Conservation (phyloP, 35 echinoderm and acorn worm species). For the Nesometra sesokonis region DNA sequence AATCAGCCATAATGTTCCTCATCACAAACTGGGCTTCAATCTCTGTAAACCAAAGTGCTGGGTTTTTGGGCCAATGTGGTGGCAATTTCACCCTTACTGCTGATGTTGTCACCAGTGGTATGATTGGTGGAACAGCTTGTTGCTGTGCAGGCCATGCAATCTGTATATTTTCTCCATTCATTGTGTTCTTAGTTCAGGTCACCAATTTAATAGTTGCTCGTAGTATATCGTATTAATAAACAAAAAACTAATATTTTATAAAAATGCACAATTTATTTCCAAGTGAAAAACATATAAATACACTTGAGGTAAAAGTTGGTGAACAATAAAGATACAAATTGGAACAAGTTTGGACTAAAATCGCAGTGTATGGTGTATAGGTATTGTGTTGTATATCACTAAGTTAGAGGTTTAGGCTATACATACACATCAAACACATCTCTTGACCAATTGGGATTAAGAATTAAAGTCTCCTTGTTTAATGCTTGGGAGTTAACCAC, state of each 20-base stretch:
- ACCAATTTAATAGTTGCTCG: neutral
- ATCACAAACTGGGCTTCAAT: slow-evolving; percentile 44
- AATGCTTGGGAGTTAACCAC: too few relatives aligned
- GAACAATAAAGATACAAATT: too few relatives aligned
- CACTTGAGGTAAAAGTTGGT: too few relatives aligned
- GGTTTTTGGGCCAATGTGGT: slow-evolving; percentile 38
- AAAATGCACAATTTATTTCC: too few relatives aligned
- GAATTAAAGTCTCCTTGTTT: too few relatives aligned
- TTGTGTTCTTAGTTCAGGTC: neutral
- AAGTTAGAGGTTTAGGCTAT: too few relatives aligned
- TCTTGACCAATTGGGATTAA: too few relatives aligned
- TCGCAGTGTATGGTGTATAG: too few relatives aligned
- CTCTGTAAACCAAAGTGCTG: slow-evolving; percentile 35
- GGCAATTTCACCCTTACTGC: slow-evolving; percentile 30
- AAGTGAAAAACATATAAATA: too few relatives aligned
- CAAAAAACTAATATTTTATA: neutral
- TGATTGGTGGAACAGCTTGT: neutral
- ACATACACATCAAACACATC: too few relatives aligned
- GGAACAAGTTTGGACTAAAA: too few relatives aligned
- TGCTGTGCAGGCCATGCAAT: neutral
- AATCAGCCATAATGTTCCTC: slow-evolving; percentile 11
- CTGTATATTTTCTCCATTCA: neutral
- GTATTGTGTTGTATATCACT: too few relatives aligned
- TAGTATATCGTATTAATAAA: neutral
- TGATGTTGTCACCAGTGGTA: neutral